Evolutionary conservation across 2,113 vertebrate genomes (phyloP).

Genomic region (Campylomormyrus numenius): DNA sequence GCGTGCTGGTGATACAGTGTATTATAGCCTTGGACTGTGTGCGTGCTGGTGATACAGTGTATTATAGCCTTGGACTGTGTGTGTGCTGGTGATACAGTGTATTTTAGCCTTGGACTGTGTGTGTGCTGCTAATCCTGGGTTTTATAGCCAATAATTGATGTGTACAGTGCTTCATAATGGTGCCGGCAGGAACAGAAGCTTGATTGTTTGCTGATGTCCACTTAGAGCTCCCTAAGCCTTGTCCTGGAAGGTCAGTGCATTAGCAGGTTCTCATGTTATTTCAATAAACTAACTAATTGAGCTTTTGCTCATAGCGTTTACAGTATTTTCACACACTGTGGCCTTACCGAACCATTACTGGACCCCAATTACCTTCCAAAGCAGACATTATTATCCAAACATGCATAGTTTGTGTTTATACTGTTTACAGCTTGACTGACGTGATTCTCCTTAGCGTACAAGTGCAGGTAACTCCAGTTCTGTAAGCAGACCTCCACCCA

Average conservation of each 20-base stretch:
- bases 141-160: constrained; percentile 2
- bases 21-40: neutral
- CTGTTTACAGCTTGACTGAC: neutral
- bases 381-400: neutral
- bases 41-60: neutral
- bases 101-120: neutral
- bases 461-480: neutral
- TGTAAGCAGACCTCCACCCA: neutral
- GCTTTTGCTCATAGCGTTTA: neutral
- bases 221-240: neutral
- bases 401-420: neutral
- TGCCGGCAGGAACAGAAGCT: neutral
- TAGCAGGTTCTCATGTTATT: neutral
- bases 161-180: neutral
- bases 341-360: neutral
- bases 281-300: neutral
- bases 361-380: neutral
- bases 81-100: neutral
- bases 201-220: neutral
- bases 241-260: neutral
- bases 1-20: neutral
- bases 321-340: neutral
- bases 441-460: neutral
- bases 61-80: neutral
- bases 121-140: neutral